A percentile compares a stretch with the other conserved stretches of the same genome.
Conservation (phyloP, 2,888 invertebrate species). For the Drosophila birchii region DNA sequence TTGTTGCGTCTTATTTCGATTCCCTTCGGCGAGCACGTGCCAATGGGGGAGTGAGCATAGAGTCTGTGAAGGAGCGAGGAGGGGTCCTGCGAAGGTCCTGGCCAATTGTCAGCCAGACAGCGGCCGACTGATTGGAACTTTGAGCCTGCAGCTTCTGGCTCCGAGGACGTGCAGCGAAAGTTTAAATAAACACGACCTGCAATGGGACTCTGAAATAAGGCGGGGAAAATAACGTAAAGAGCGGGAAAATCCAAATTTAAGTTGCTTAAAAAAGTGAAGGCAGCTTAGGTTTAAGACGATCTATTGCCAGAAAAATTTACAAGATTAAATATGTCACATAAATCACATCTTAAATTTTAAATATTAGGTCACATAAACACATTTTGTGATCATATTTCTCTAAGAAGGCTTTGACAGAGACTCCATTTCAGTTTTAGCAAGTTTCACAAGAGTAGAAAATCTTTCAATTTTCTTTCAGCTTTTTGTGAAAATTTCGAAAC, state of each 20-base stretch:
- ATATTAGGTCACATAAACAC: background rate
- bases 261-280: constrained; percentile 16
- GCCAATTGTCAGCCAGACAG: constrained; percentile 76
- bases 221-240: background rate
- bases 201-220: background rate
- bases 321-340: background rate
- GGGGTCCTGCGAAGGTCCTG: constrained; percentile 33
- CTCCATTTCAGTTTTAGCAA: background rate
- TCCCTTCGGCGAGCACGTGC: constrained; percentile 41
- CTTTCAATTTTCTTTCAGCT: too few relatives aligned
- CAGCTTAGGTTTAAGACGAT: background rate
- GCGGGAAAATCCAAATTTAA: constrained; percentile 22
- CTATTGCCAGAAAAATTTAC: too few relatives aligned
- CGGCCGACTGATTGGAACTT: constrained; percentile 66
- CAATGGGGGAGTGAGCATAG: constrained; percentile 22
- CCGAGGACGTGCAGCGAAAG: constrained; percentile 76
- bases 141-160: constrained; percentile 61
- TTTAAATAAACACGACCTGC: constrained; percentile 66
- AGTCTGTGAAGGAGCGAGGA: background rate
- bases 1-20: constrained; percentile 32
- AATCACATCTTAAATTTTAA: background rate
- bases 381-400: background rate
- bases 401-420: background rate
- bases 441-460: background rate
- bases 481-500: background rate